phyloP scores from a whole-genome alignment of 2,888 invertebrate species.

The Aporophyla nigra region DNA sequence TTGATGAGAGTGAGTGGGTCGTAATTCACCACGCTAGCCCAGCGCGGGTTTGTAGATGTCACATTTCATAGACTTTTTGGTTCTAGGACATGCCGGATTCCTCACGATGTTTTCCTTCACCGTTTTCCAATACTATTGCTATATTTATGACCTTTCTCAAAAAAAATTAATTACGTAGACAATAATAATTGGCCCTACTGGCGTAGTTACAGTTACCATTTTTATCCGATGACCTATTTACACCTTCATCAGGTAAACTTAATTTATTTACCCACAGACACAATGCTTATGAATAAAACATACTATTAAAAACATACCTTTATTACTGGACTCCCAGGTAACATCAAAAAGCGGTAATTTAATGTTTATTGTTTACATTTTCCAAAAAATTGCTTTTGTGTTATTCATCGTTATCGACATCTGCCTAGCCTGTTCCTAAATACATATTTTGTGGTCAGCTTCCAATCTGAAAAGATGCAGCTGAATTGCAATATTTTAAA shows the following conservation, averaged over 20 bases:
- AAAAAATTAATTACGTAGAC: not conserved
- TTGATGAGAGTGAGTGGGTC: no score
- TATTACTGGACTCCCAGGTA: not conserved
- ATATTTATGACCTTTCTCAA: not conserved
- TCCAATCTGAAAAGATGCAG: not conserved
- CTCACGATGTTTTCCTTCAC: no score
- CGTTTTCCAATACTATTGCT: not conserved
- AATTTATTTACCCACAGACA: slow-evolving; percentile 12
- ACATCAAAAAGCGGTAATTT: not conserved
- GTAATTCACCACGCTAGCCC: no score
- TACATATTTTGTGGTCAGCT: no score
- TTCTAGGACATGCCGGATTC: no score
- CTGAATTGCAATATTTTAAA: not conserved
- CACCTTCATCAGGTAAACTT: not conserved
- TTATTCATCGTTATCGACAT: no score
- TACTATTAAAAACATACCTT: slow-evolving; percentile 3
- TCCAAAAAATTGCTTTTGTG: no score
- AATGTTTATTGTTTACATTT: no score
- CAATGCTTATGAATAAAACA: slow-evolving; percentile 25
- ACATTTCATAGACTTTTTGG: no score
- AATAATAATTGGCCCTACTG: not conserved
- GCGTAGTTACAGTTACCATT: not conserved
- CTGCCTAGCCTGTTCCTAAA: no score
- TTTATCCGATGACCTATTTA: slow-evolving; percentile 4
- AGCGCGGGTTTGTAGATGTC: no score